Conservation (phyloP, 1,140 invertebrate genomes). For the Manduca sexta region DNA sequence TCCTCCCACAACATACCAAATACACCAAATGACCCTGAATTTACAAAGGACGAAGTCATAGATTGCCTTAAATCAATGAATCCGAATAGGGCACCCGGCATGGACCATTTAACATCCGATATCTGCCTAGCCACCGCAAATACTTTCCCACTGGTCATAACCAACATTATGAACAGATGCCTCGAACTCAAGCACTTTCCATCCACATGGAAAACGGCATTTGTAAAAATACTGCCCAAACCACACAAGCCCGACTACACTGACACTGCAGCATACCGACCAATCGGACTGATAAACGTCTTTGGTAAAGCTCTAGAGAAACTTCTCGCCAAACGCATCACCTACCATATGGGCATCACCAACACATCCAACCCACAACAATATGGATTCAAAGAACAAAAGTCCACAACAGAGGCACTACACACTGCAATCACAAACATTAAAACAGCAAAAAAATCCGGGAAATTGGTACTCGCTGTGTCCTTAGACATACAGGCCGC, state of each 20-base stretch:
- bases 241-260: slow-evolving; percentile 8
- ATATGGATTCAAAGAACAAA: slow-evolving; percentile 22
- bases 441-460: neutral
- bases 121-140: no score
- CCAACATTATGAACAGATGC: neutral
- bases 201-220: slow-evolving; percentile 1
- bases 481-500: slow-evolving; percentile 26
- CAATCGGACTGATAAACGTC: slow-evolving; percentile 17
- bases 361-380: slow-evolving; percentile 8
- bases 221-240: slow-evolving; percentile 18
- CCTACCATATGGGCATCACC: neutral
- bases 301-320: slow-evolving; percentile 26
- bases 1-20: no score
- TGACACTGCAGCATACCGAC: slow-evolving; percentile 1
- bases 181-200: neutral
- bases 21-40: no score
- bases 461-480: slow-evolving; percentile 5
- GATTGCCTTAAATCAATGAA: no score
- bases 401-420: slow-evolving; percentile 10
- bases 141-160: no score
- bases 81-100: no score
- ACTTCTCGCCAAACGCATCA: slow-evolving; percentile 13
- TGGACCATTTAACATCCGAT: no score
- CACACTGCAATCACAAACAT: slow-evolving; percentile 3
- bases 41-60: no score